Conservation (phyloP, 1,140 invertebrate genomes). For the Drosophila repletoides region DNA sequence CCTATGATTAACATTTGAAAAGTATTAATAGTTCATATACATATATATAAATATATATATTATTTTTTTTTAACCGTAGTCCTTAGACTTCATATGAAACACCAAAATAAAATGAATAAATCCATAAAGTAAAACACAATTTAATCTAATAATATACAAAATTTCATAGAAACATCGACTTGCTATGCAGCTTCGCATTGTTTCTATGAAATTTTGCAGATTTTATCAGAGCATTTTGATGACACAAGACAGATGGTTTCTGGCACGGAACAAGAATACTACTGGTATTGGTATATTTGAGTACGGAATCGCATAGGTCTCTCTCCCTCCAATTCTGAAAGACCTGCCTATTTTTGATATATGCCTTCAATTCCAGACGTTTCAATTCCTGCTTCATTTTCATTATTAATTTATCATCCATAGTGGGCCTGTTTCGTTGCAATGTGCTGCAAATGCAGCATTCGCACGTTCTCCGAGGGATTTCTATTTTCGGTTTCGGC, state of each 20-base stretch:
- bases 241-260: constrained; percentile 1
- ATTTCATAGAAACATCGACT: constrained; percentile 4
- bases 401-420: constrained; percentile 27
- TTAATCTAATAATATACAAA: not conserved
- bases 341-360: constrained; percentile 9
- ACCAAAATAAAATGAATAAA: constrained; percentile 3
- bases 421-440: not conserved
- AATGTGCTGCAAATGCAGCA: constrained; percentile 38
- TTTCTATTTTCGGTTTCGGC: not conserved
- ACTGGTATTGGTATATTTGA: not conserved
- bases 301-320: not conserved
- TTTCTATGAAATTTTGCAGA: constrained; percentile 2
- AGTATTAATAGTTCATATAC: too few species aligned
- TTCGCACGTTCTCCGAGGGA: not conserved
- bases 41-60: too few species aligned
- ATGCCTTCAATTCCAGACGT: constrained; percentile 41
- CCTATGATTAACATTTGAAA: not conserved
- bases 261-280: not conserved
- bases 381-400: constrained; percentile 37
- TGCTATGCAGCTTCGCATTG: constrained; percentile 4
- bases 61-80: too few species aligned
- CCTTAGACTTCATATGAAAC: not conserved
- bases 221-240: not conserved
- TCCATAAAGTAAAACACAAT: not conserved
- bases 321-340: too few species aligned